phyloP scores from a whole-genome alignment of 2,113 vertebrate genomes.

The Phycodurus eques region DNA sequence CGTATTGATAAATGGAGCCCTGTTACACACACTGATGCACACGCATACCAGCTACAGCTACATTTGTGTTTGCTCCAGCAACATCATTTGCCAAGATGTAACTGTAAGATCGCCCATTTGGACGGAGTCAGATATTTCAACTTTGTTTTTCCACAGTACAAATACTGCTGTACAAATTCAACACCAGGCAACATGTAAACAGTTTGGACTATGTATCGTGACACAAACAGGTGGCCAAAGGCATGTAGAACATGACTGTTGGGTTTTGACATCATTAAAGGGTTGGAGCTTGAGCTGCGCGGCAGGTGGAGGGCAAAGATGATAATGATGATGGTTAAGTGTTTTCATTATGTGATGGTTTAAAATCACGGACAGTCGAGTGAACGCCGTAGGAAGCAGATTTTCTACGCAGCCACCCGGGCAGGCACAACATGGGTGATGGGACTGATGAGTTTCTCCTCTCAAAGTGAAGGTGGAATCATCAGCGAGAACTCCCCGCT shows the following conservation, averaged over 20 bases:
- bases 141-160: background rate
- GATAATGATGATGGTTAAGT: conserved; percentile 42
- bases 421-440: conserved; percentile 52
- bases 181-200: background rate
- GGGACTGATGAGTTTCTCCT: conserved; percentile 56
- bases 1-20: conserved; percentile 49
- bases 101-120: background rate
- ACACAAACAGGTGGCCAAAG: background rate
- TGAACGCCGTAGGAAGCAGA: conserved; percentile 33
- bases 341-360: conserved; percentile 61
- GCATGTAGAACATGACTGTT: conserved; percentile 1
- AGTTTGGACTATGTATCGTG: background rate
- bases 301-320: conserved; percentile 30
- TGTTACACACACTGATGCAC: conserved; percentile 13
- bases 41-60: conserved; percentile 19
- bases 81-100: background rate
- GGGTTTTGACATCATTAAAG: background rate
- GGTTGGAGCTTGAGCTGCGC: conserved; percentile 26
- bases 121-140: background rate
- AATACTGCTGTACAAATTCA: background rate
- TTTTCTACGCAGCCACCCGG: conserved; percentile 39
- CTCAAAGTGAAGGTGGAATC: conserved; percentile 46
- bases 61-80: background rate
- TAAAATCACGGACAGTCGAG: conserved; percentile 47
- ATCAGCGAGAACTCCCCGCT: conserved; percentile 41